A percentile compares a stretch with the other conserved stretches of the same genome.
phyloP scores from a whole-genome alignment of 1,140 invertebrate genomes.

The Battus philenor region DNA sequence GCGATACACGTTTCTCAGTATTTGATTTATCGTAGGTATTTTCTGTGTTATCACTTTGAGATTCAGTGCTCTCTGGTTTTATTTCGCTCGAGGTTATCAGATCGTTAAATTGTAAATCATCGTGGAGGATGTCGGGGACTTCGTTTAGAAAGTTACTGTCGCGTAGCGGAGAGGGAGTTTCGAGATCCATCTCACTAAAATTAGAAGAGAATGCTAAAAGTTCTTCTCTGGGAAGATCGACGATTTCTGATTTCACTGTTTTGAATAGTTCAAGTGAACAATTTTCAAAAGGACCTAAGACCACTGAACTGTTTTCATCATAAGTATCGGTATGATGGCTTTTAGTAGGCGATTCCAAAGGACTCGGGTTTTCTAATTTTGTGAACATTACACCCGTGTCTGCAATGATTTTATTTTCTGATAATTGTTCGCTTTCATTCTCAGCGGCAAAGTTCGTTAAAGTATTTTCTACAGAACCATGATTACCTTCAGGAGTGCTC shows the following conservation, averaged over 20 bases:
- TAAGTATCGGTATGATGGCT: constrained; percentile 65
- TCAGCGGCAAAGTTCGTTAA: constrained; percentile 28
- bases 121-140: constrained; percentile 56
- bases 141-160: constrained; percentile 66
- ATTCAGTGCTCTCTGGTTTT: constrained; percentile 29
- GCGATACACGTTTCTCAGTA: constrained; percentile 52
- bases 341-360: constrained; percentile 63
- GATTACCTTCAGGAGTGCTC: constrained; percentile 55
- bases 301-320: constrained; percentile 71
- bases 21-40: constrained; percentile 44
- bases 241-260: constrained; percentile 66
- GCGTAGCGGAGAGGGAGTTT: constrained; percentile 61
- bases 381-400: constrained; percentile 35
- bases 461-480: constrained; percentile 35
- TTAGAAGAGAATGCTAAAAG: constrained; percentile 73
- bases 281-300: constrained; percentile 77
- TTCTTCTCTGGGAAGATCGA: constrained; percentile 67
- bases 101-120: constrained; percentile 50
- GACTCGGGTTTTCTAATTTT: constrained; percentile 57
- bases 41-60: constrained; percentile 39
- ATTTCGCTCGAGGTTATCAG: constrained; percentile 38
- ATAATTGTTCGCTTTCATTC: constrained; percentile 25
- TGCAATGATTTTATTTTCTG: constrained; percentile 42
- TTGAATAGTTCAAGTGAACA: constrained; percentile 75
- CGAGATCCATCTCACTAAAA: constrained; percentile 69